Evolutionary conservation across 2,797 vertebrate genomes (phyloP).

Genomic region (Cryptoblepharus egeriae): DNA sequence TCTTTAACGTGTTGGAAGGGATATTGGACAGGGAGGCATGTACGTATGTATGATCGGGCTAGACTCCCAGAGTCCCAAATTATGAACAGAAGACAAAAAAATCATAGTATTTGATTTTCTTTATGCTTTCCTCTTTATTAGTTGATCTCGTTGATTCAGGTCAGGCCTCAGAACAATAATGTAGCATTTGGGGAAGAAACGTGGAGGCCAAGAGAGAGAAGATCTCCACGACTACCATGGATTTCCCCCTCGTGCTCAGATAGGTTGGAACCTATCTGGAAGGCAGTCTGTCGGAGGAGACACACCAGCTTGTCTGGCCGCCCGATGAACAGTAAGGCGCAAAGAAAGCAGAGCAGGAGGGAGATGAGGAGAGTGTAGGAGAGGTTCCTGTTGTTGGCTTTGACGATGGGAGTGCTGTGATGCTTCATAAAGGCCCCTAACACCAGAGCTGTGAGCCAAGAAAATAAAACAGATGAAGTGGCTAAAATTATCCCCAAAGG

Average conservation of each 20-base stretch:
- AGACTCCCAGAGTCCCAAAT: too few relatives aligned
- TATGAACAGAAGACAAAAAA: too few relatives aligned
- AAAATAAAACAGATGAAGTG: background rate
- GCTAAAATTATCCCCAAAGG: background rate
- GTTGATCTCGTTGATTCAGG: background rate
- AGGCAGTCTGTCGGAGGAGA: background rate
- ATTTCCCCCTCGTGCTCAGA: background rate
- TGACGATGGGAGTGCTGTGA: conserved; percentile 14
- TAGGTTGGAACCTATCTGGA: background rate
- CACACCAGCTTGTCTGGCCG: background rate
- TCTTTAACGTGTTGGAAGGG: too few relatives aligned
- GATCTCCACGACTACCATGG: background rate
- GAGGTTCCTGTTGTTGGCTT: conserved; percentile 5
- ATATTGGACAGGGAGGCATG: too few relatives aligned
- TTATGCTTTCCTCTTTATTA: too few relatives aligned
- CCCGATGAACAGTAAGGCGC: background rate
- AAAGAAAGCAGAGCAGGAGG: background rate
- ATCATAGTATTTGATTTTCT: too few relatives aligned
- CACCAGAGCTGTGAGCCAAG: background rate
- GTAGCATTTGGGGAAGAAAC: background rate
- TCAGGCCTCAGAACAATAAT: background rate
- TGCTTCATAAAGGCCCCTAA: conserved; percentile 1
- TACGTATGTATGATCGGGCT: too few relatives aligned
- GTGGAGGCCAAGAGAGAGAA: conserved; percentile 2
- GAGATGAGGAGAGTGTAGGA: conserved; percentile 8